Evolutionary conservation across 2,888 invertebrate species (phyloP), one percentile per base, ranked within the genome.

Genomic region (Rhynchonema sp.): DNA sequence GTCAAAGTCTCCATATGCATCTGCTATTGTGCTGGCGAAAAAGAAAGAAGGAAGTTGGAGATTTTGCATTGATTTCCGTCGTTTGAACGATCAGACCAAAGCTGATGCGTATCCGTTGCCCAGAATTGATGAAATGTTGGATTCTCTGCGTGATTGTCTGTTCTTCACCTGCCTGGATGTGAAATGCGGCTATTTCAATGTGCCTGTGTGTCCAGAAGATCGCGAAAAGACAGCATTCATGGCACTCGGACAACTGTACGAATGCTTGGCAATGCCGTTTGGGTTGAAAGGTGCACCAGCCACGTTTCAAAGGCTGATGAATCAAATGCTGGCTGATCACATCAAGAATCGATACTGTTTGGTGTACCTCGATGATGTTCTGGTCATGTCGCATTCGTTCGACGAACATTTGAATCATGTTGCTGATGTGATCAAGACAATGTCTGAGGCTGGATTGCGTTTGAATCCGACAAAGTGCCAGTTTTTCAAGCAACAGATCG

Each of bases 211-310:
- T 1, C 61, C 64, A 46, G 60, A 63, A 0, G 59, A 62, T 0
- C 62, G 59, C n/a, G 58, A 59, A 13, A 67, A 65, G 29, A 65
- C 68, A 2, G 67, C 67, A 17, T 68, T 70, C 55, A n/a, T n/a
- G n/a, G n/a, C n/a, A 20, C 46, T 20, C n/a, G 64, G 67, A 1
- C 64, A 63, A 23, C 27, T 54, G 23, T 71, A 58, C 52, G 61
- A 69, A 55, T 70, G 63, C 58, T 56, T 60, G 13, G 63, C 65
- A 0, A 61, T 70, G 58, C 65, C 67, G 0, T 68, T 68, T 55
- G 68, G 69, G 1, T 57, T 71, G 13, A 58, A 62, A 0, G 66
- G 63, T 1, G 63, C 64, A 27, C 66, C 66, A 1, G 66, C 68
- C 0, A 64, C 65, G 1, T 71, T 69, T 55, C 66, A 70, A 57